Evolutionary conservation across 2,797 vertebrate species (phyloP), one percentile per base, ranked within the genome.

Genomic region (Florisuga fusca): DNA sequence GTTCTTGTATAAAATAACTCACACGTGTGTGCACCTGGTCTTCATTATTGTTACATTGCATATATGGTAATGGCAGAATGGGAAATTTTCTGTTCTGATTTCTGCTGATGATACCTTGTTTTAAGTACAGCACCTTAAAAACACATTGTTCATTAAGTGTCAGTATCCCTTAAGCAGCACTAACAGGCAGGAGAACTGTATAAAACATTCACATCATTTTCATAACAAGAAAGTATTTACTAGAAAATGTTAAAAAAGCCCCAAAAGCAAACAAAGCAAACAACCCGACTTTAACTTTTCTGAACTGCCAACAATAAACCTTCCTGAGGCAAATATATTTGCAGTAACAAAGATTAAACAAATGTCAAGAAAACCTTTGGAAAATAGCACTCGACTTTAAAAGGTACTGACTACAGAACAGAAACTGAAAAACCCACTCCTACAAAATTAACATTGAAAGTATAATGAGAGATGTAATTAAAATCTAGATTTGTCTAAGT

Each of bases 1-100:
- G 96, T 84, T 98, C 93, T 97, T 93, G 94, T 97, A 93, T 95
- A 98, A 97, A 97, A 96, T 92, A 96, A 73, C 95, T 92, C 94
- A 96, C 96, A 97, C 94, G 88, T 93, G 81, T 90, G 89, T 85
- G 86, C 91, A 95, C 96, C 96, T 96, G 92, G 90, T 92, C 91
- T 97, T 93, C 68, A 90, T 96, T 95, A 93, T 91, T 95, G 96
- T 97, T 97, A 73, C 93, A 67, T 21, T 58, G 97, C 84, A 87
- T 93, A 87, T 94, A 92, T 90, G 83, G 77, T 69, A 83, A 96
- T 81, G 72, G 88, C 79, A 89, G 95, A 89, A 78, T 45, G 59
- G 73, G 92, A 92, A 78, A 91, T 84, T 71, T 84, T 89, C 67
- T 76, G 57, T 63, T 71, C 66, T 81, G 78, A 57, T 94, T 93